phyloP scores from a whole-genome alignment of 2,113 vertebrate genomes.

The Carassius auratus region DNA sequence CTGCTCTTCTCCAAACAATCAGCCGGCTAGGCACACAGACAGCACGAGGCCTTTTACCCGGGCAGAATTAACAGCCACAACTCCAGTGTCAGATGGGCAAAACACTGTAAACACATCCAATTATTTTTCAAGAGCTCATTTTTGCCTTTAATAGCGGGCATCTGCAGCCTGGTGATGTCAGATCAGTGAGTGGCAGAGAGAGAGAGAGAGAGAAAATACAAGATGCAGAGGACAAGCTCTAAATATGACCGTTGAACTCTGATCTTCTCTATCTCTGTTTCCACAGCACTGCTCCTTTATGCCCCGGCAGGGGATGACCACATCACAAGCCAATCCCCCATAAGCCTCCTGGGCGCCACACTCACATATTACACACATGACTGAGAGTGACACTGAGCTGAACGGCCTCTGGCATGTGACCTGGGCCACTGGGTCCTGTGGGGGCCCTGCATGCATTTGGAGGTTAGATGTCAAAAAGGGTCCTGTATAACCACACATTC shows the following conservation, averaged over 20 bases:
- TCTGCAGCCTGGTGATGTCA: constrained; percentile 23
- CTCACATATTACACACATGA: constrained; percentile 35
- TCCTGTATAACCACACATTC: background rate
- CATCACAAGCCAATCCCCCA: constrained; percentile 29
- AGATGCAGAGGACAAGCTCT: constrained; percentile 23
- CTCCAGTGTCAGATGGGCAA: constrained; percentile 2
- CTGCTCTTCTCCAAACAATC: constrained; percentile 31
- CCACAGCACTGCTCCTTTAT: constrained; percentile 34
- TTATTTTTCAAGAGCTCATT: constrained; percentile 47
- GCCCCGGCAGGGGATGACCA: constrained; percentile 22
- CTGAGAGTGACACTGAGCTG: constrained; percentile 50
- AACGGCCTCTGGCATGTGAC: constrained; percentile 41
- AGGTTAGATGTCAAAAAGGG: constrained; percentile 10
- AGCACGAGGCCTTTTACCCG: background rate
- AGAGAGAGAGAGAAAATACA: constrained; percentile 3
- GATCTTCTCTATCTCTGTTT: background rate
- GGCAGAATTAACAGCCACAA: constrained; percentile 28
- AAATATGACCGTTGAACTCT: constrained; percentile 53
- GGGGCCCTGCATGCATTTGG: background rate
- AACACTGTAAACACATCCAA: constrained; percentile 32
- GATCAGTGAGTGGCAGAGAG: constrained; percentile 4
- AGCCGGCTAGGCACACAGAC: background rate
- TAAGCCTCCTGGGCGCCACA: constrained; percentile 34
- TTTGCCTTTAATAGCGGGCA: constrained; percentile 37
- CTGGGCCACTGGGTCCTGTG: background rate